Conservation (phyloP, 1,140 invertebrate species). For the Caenorhabditis inopinata region DNA sequence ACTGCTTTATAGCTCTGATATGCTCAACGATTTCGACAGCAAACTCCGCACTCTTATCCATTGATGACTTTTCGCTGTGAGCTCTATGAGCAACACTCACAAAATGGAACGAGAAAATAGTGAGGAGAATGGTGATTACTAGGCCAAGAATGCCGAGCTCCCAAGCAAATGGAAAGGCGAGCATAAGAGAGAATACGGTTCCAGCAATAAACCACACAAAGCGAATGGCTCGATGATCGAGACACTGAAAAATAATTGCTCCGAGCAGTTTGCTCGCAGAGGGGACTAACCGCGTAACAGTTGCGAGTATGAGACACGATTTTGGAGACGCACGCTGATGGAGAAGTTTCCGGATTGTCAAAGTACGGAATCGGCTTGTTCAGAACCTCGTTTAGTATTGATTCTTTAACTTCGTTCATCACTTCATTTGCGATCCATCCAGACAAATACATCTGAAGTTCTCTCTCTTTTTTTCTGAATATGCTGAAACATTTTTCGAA, state of each 20-base stretch:
- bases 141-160: background rate
- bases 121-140: background rate
- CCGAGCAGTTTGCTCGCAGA: background rate
- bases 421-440: slow-evolving; percentile 67
- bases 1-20: slow-evolving; percentile 40
- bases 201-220: slow-evolving; percentile 66
- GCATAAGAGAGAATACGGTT: slow-evolving; percentile 59
- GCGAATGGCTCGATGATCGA: slow-evolving; percentile 69
- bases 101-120: background rate
- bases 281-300: slow-evolving; percentile 67
- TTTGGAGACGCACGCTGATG: slow-evolving; percentile 67
- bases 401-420: slow-evolving; percentile 66
- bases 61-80: background rate
- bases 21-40: slow-evolving; percentile 49
- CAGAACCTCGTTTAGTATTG: slow-evolving; percentile 67
- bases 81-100: background rate
- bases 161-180: slow-evolving; percentile 49
- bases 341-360: slow-evolving; percentile 68
- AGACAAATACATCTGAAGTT: slow-evolving; percentile 27
- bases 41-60: slow-evolving; percentile 30
- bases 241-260: slow-evolving; percentile 63
- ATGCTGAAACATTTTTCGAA: background rate
- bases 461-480: background rate
- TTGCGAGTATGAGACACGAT: slow-evolving; percentile 68
- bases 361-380: slow-evolving; percentile 69